A percentile compares a stretch with the other conserved stretches of the same genome.
phyloP scores from a whole-genome alignment of 53 echinoderm and acorn worm genomes.

The Arbacia lixula region DNA sequence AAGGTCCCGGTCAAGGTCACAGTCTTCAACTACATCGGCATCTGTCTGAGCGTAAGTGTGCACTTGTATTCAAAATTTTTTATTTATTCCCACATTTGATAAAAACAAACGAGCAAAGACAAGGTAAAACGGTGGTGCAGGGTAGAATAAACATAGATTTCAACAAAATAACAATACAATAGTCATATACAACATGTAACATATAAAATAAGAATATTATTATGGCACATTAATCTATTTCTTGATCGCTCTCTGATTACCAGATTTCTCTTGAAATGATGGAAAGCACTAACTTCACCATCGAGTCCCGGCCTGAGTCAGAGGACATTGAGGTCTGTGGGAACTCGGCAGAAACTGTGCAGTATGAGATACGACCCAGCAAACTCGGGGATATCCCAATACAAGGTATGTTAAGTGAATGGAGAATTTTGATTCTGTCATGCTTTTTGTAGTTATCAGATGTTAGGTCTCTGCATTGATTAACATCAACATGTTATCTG shows the following conservation, averaged over 20 bases:
- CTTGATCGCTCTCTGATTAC: background rate
- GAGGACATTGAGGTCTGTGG: constrained; percentile 30
- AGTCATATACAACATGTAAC: too few relatives aligned
- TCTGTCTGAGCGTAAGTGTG: constrained; percentile 87
- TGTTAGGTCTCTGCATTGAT: too few relatives aligned
- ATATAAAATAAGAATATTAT: background rate
- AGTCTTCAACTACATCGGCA: constrained; percentile 85
- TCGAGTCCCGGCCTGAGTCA: constrained; percentile 9
- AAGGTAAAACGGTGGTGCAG: too few relatives aligned
- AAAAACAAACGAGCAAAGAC: too few relatives aligned
- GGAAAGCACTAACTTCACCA: background rate
- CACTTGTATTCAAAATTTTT: too few relatives aligned
- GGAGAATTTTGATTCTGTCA: too few relatives aligned
- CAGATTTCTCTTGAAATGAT: background rate
- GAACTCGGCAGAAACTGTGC: constrained; percentile 14
- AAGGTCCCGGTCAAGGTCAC: constrained; percentile 79
- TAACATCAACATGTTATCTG: too few relatives aligned
- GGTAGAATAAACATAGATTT: too few relatives aligned
- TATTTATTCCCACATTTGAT: too few relatives aligned
- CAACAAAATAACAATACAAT: too few relatives aligned
- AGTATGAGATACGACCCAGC: constrained; percentile 5
- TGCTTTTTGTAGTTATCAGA: too few relatives aligned
- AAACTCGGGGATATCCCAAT: constrained; percentile 20
- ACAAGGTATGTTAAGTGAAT: constrained; percentile 24
- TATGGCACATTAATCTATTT: background rate